phyloP scores from a whole-genome alignment of 2,888 invertebrate species.

The Leptura quadrifasciata region DNA sequence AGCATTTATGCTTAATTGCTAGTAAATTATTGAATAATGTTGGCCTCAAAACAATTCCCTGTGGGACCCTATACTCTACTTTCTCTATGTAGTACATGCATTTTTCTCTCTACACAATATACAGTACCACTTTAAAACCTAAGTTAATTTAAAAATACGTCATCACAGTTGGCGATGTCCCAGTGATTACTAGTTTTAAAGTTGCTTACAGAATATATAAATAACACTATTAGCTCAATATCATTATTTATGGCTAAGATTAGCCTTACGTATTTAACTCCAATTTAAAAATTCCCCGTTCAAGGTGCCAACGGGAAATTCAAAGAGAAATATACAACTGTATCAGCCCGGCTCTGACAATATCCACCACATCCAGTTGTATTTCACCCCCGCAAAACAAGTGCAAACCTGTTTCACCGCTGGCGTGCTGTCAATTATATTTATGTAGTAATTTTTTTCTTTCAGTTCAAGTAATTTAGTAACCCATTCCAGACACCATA shows the following conservation, averaged over 20 bases:
- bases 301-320: neutral
- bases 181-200: neutral
- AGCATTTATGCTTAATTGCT: too few relatives aligned
- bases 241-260: neutral
- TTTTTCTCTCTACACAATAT: too few relatives aligned
- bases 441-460: conserved; percentile 57
- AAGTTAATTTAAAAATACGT: neutral
- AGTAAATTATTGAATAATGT: too few relatives aligned
- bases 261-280: neutral
- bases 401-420: conserved; percentile 59
- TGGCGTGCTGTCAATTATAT: conserved; percentile 57
- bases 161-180: neutral
- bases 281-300: neutral
- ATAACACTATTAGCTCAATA: neutral
- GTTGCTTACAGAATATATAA: neutral
- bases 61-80: too few relatives aligned
- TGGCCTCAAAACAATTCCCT: too few relatives aligned
- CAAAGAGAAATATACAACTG: neutral
- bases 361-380: conserved; percentile 41
- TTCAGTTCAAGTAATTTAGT: conserved; percentile 56
- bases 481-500: conserved; percentile 58
- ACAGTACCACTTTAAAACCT: too few relatives aligned
- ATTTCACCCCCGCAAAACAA: conserved; percentile 56
- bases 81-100: too few relatives aligned
- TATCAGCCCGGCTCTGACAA: conserved; percentile 25